These are phyloP conservation scores for Drosophila prolongata DNA, from an alignment of 2,888 invertebrate genomes.

Conservation along the genomic window DNA sequence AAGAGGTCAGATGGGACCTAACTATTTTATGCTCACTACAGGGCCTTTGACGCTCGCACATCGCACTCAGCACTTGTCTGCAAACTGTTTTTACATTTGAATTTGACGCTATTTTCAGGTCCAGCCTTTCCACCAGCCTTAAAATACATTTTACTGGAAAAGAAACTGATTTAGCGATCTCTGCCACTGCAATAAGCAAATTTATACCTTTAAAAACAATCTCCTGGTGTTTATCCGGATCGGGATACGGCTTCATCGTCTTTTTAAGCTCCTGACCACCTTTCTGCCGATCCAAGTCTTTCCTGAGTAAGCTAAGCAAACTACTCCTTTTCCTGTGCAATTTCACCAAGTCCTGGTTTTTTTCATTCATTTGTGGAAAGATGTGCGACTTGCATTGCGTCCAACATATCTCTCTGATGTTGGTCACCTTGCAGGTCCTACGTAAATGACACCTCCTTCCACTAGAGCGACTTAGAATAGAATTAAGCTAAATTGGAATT, in stretches of 20 bases:
- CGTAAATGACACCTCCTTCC: not conserved
- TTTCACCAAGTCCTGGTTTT: not conserved
- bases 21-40: not conserved
- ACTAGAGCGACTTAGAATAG: not conserved
- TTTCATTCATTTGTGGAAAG: not conserved
- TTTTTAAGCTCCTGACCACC: not conserved
- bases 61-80: constrained; percentile 13
- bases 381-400: constrained; percentile 30
- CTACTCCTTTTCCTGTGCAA: not conserved
- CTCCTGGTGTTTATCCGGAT: not conserved
- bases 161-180: not conserved
- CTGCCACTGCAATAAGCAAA: no score
- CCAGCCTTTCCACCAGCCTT: constrained; percentile 13
- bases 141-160: constrained; percentile 41
- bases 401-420: constrained; percentile 24
- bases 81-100: constrained; percentile 31
- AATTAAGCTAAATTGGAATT: not conserved
- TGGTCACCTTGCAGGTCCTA: constrained; percentile 40
- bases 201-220: constrained; percentile 2
- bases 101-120: constrained; percentile 10
- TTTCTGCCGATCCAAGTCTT: not conserved
- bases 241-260: no score
- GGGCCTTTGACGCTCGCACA: constrained; percentile 9
- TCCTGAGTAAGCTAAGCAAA: not conserved
- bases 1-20: not conserved